Evolutionary conservation across 2,113 vertebrate genomes (phyloP), one percentile per base, ranked within the genome.

Genomic region (Nanorana parkeri): DNA sequence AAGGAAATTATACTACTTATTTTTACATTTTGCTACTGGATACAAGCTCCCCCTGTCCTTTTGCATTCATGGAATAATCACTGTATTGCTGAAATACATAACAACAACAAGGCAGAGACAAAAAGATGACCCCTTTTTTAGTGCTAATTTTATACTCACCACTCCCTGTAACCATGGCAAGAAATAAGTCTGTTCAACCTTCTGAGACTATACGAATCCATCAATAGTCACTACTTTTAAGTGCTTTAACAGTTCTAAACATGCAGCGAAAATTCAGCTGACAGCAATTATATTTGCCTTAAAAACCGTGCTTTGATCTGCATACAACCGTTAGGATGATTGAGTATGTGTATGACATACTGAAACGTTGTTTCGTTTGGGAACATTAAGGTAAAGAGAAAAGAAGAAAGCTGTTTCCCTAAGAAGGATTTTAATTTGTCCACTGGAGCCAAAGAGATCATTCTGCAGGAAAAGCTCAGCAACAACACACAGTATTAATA

Each of bases 211-310:
- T 41, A 69, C n/a, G 21, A 21, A 68, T 80, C 55, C 17, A 64
- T 56, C 19, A 73, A 21, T 55, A 55, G 17, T 68, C 64, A 68
- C n/a, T 78, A 65, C 64, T 55, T 81, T 64, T 74, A 81, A 74
- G 24, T 36, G 47, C 16, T 81, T 19, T 65, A 61, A 58, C 4
- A 11, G 17, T 32, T 36, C 68, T 72, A 66, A 66, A 71, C 52
- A 69, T 58, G 65, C 54, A 51, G 78, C 29, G 61, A 67, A 65
- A 81, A 58, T 68, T 29, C 24, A 64, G 21, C 69, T 67, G 47
- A 32, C 58, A 66, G 69, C 60, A 81, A 81, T 81, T 56, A 67
- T 68, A 83, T 68, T 76, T 83, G 58, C 58, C 29, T 17, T 68
- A 66, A 67, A 83, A 76, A 75, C 21, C 13, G 11, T 21, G 13